A percentile compares a stretch with the other conserved stretches of the same genome.
These are phyloP conservation scores for Mesitornis unicolor DNA, from an alignment of 2,113 vertebrate species.

Conservation along the genomic window DNA sequence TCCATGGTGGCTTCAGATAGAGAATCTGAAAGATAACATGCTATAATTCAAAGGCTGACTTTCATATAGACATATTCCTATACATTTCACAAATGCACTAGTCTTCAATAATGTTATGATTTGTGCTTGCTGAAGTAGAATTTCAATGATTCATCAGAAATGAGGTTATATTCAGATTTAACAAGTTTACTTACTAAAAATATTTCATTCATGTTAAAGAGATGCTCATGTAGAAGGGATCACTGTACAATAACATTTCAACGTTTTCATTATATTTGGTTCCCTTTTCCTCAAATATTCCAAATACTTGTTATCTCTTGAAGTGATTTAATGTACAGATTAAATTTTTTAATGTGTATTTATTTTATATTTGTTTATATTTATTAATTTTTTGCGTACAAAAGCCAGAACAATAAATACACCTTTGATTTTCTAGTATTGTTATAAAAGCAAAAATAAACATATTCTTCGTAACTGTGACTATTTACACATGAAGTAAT, in stretches of 20 bases:
- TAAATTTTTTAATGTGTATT: too few species aligned
- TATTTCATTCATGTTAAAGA: neutral
- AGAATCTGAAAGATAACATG: slow-evolving; percentile 75
- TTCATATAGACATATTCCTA: neutral
- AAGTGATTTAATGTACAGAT: neutral
- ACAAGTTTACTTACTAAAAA: neutral
- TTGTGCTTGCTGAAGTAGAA: neutral
- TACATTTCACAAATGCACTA: neutral
- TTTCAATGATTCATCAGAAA: neutral
- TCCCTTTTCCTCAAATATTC: neutral
- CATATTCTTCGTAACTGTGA: neutral
- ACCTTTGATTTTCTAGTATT: neutral
- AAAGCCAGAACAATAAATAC: neutral
- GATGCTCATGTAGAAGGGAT: neutral
- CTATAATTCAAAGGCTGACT: neutral
- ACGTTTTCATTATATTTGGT: neutral
- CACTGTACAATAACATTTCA: neutral
- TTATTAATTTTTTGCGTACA: too few species aligned
- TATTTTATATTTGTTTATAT: too few species aligned
- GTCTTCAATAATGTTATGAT: neutral
- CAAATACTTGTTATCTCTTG: neutral
- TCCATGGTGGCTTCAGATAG: slow-evolving; percentile 90
- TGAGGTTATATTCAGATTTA: neutral
- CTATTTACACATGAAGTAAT: neutral
- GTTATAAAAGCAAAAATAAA: neutral